Base-by-base conservation (phyloP, 2,888 invertebrate genomes). In the Girardia tigrina region DNA sequence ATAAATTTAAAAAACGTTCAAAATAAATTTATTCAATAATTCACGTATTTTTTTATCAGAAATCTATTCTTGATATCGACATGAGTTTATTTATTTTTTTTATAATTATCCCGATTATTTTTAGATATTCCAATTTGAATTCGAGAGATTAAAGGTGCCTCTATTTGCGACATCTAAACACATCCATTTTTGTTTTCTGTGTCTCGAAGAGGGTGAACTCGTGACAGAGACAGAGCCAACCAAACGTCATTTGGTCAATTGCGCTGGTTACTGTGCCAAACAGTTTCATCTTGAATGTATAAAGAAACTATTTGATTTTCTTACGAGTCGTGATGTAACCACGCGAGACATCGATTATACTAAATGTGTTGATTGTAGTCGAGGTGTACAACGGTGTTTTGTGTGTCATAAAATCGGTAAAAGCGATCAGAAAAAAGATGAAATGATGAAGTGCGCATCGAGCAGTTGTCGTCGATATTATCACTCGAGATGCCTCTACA, bases 401-500 rank as follows among this genome's bases (percentile, higher is more conserved):
- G 23, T 56, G n/a, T 56, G 56, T 56, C 56, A 56, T n/a, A 56
- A 56, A n/a, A 20, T 56, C 6, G 56, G 56, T 4, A 56, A 56
- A 56, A 56, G 23, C 23, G 56, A 56, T 56, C n/a, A n/a, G n/a
- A 56, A 56, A 56, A 56, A 56, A 23, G 56, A 56, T 56, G 56
- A 56, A 56, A 56, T 56, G 56, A 56, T 29, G 73, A 29, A 36
- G 16, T 72, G 73, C 26, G 16, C 28, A 2, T 20, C 36, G 2
- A n/a, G 6, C 20, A 23, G 16, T 36, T 72, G 73, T 72, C 20
- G 73, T 2, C 73, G 73, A 56, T 29, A 29, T 26, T 72, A 72
- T 29, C 73, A 72, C 20, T 29, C 73, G 2, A 29, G 23, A 23
- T 72, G 73, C 36, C 36, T 72, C n/a, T 29, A 29, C 12, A 36